These are phyloP conservation scores for Drosophila prosaltans DNA, from an alignment of 1,140 invertebrate genomes.

Conservation along the genomic window DNA sequence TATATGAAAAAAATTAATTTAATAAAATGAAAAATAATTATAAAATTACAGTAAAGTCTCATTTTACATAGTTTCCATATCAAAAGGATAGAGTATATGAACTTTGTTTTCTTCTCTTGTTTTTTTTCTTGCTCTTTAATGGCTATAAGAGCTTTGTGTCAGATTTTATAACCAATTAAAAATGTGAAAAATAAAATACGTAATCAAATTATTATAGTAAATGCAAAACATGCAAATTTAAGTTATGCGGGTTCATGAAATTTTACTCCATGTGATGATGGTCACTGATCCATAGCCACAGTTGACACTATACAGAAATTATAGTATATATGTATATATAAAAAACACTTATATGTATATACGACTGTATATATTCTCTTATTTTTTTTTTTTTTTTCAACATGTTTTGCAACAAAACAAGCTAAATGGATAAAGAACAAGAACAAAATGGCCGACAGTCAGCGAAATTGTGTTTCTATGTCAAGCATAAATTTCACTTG, in stretches of 20 bases:
- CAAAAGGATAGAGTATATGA: too few relatives aligned
- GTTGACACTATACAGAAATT: too few relatives aligned
- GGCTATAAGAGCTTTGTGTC: background rate
- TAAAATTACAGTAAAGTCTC: too few relatives aligned
- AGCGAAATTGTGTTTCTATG: conserved; percentile 78
- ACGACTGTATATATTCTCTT: background rate
- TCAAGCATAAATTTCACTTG: conserved; percentile 74
- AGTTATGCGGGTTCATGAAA: background rate
- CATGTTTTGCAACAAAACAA: conserved; percentile 44
- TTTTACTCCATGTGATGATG: background rate
- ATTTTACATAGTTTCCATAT: too few relatives aligned
- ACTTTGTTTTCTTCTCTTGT: too few relatives aligned
- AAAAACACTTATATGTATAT: background rate
- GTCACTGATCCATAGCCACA: too few relatives aligned
- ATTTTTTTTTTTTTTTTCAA: conserved; percentile 25
- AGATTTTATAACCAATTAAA: background rate
- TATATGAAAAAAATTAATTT: too few relatives aligned
- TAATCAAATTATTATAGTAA: background rate
- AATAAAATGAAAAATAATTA: too few relatives aligned
- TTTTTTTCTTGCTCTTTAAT: conserved; percentile 13
- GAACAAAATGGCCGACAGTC: conserved; percentile 74
- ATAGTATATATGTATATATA: background rate
- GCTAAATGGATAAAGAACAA: conserved; percentile 37
- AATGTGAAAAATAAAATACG: background rate
- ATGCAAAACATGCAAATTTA: background rate